Conservation (phyloP, 2,113 vertebrate species). For the Crocuta crocuta region DNA sequence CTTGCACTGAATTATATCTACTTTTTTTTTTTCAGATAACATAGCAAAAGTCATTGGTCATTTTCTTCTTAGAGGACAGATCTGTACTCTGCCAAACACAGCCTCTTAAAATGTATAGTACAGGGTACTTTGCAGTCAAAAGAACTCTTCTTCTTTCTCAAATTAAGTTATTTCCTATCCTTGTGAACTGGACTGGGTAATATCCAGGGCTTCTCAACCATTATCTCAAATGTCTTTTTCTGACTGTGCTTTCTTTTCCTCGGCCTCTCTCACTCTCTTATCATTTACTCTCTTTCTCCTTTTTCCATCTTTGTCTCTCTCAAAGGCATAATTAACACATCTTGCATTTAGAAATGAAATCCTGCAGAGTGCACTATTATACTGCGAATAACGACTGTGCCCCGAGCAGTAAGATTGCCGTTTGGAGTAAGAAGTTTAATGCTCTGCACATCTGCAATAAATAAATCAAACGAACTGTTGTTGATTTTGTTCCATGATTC, state of each 20-base stretch:
- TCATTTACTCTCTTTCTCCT: neutral
- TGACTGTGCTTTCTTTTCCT: neutral
- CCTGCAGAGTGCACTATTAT: conserved; percentile 78
- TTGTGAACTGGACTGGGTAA: neutral
- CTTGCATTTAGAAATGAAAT: conserved; percentile 72
- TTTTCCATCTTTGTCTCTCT: conserved; percentile 28
- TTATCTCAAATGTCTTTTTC: neutral
- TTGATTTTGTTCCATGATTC: conserved; percentile 54
- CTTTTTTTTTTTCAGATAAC: neutral
- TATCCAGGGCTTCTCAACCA: neutral
- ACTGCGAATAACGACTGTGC: conserved; percentile 65
- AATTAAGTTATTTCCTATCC: neutral
- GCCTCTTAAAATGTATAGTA: neutral
- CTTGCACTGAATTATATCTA: neutral
- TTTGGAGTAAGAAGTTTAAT: conserved; percentile 39
- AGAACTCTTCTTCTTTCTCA: neutral
- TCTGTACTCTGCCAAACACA: neutral
- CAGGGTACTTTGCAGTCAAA: neutral
- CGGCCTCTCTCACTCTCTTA: neutral
- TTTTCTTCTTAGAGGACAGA: neutral
- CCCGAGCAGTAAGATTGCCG: neutral
- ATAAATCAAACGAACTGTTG: conserved; percentile 74
- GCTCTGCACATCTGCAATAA: conserved; percentile 69
- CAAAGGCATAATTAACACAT: conserved; percentile 38
- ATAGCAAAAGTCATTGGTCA: neutral